Base-by-base conservation (phyloP, 2,797 vertebrate species). In the Anabas testudineus region DNA sequence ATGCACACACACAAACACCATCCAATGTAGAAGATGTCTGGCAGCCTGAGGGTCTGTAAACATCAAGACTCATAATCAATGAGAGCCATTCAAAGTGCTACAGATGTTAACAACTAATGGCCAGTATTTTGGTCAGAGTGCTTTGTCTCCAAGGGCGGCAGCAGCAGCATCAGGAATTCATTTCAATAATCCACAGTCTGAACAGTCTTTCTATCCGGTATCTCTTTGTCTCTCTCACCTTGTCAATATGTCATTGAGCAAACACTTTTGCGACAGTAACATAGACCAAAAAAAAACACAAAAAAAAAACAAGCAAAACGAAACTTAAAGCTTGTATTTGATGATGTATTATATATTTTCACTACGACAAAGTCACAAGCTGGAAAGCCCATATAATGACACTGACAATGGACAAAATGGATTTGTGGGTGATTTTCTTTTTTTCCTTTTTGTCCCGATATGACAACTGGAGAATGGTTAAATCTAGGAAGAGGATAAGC, bases 51-150 rank as follows among this genome's bases (percentile, higher is more conserved):
- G 72, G 71, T 63, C 59, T 61, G 74, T 83, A 68, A 74, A 71
- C 76, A 81, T 74, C 49, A 51, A 67, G 67, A 71, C 64, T 87
- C 18, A 24, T 54, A 76, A 84, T 88, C 86, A 84, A 78, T 86
- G 47, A 58, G 46, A 73, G 70, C 39, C 53, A 73, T 61, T 82
- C 56, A 72, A 69, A 79, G 65, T 54, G 60, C 46, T 48, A 53
- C 41, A 61, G 78, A 67, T 70, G 69, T 77, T 68, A 45, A 18
- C 21, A 67, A 57, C 52, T 71, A 54, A 82, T 57, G 69, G 74
- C 16, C 37, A 39, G 47, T 64, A 66, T 51, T 28, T 62, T 78
- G 13, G 42, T 26, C 6, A n/a, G 22, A 45, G 54, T 46, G 63
- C 34, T 70, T 45, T 48, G 41, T 24, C 41, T 56, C 45, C 73